Evolutionary conservation across 1,140 invertebrate species (phyloP).

Genomic region (Mizuhopecten yessoensis): DNA sequence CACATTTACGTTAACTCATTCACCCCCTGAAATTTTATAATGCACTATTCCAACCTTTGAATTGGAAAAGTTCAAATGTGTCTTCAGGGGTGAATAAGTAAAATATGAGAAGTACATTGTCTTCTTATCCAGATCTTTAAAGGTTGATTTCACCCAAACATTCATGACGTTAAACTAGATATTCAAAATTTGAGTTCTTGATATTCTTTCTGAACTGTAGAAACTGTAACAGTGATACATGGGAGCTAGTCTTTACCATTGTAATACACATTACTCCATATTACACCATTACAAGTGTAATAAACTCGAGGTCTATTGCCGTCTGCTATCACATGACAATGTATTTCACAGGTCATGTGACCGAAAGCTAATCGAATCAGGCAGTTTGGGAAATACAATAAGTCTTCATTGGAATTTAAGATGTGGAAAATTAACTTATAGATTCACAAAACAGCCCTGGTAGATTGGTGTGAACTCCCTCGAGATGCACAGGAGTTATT

Average conservation of each 20-base stretch:
- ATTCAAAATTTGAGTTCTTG: no score
- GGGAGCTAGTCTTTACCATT: not conserved
- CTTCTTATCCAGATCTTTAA: no score
- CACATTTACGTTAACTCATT: no score
- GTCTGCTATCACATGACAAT: not conserved
- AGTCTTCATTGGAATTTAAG: conserved; percentile 15
- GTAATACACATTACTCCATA: not conserved
- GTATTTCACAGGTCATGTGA: not conserved
- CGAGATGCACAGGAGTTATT: not conserved
- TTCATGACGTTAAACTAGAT: no score
- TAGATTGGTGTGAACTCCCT: not conserved
- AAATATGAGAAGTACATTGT: no score
- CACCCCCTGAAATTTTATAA: no score
- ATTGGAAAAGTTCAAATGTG: no score
- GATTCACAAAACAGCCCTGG: not conserved
- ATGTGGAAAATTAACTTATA: conserved; percentile 21
- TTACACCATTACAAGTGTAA: not conserved
- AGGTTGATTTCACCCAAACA: no score
- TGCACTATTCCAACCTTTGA: no score
- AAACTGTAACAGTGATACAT: no score
- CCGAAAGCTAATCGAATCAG: not conserved
- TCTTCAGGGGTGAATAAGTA: no score
- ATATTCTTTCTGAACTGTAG: not conserved
- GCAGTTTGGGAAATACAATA: not conserved
- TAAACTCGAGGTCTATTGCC: not conserved